Conservation (phyloP, 2,113 vertebrate species). For the Eclectus roratus region DNA sequence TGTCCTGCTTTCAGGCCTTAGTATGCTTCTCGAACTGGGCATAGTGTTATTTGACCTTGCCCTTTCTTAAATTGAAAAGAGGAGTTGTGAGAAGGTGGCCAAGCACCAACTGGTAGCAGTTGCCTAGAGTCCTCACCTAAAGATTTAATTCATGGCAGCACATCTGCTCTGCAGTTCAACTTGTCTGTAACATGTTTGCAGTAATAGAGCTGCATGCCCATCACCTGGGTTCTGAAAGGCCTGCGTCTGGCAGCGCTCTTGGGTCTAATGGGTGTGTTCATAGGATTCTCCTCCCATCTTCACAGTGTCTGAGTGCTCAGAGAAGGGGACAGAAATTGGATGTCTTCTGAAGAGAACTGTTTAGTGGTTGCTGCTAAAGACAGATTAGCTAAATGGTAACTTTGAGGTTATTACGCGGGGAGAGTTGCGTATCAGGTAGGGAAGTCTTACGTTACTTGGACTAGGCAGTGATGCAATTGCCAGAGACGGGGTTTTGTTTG, state of each 20-base stretch:
- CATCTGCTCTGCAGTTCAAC: neutral
- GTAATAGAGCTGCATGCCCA: neutral
- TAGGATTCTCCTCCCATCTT: rapidly evolving
- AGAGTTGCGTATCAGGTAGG: neutral
- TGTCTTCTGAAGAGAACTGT: neutral
- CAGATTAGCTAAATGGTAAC: neutral
- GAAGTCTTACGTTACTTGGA: neutral
- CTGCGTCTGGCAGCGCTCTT: neutral
- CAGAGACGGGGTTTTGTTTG: neutral
- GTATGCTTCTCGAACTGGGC: neutral
- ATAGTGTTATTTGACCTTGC: neutral
- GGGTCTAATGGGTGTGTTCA: rapidly evolving
- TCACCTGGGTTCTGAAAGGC: neutral
- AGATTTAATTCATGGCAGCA: neutral
- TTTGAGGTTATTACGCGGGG: rapidly evolving
- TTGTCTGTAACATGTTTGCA: neutral
- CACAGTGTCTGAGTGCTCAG: neutral
- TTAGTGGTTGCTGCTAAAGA: neutral
- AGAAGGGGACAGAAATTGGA: neutral
- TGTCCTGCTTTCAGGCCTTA: neutral
- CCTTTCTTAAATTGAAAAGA: neutral
- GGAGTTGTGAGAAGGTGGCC: neutral
- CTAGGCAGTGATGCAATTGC: neutral
- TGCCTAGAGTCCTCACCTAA: neutral
- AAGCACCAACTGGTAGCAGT: neutral